Evolutionary conservation across 2,888 invertebrate species (phyloP), one percentile per base, ranked within the genome.

Genomic region (Yponomeuta plumbellus): DNA sequence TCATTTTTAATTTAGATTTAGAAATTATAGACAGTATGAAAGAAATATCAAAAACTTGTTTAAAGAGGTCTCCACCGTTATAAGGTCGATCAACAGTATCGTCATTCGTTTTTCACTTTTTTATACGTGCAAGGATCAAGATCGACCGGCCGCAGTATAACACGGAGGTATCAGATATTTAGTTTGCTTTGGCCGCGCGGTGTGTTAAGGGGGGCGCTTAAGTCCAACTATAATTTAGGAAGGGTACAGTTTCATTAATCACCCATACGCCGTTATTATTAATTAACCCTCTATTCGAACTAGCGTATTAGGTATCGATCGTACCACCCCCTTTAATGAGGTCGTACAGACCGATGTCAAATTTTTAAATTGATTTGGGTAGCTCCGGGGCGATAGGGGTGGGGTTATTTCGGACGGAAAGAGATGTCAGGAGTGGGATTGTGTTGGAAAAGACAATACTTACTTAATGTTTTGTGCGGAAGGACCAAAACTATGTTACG

Each of bases 201-300:
- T 76, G 74, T 70, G 71, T 73, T 84, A 73, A 84, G 75, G 80
- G 77, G 79, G 83, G 84, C 78, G 85, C 86, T 87, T 90, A 91
- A 90, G 90, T 91, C 91, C 90, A 91, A 91, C 91, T 91, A 91
- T 91, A 91, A 91, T 90, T 91, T 91, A 91, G 91, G 89, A 89
- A 91, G 91, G 91, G 91, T 91, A 90, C 84, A 86, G 88, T 89
- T 91, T 91, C 91, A 91, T 91, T 91, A 91, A 91, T 91, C 91
- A 91, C 91, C 89, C 90, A 90, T 91, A 90, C 89, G 88, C 86
- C 87, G 89, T 91, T 91, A 91, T 91, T 91, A 91, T 91, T 91
- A 91, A 91, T 91, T 91, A 90, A 91, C 90, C 86, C 89, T 88
- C 86, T 85, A 52, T 83, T 78, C 81, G 81, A 83, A 88, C 85